Conservation (phyloP, 2,888 invertebrate genomes). For the Euplagia quadripunctaria region DNA sequence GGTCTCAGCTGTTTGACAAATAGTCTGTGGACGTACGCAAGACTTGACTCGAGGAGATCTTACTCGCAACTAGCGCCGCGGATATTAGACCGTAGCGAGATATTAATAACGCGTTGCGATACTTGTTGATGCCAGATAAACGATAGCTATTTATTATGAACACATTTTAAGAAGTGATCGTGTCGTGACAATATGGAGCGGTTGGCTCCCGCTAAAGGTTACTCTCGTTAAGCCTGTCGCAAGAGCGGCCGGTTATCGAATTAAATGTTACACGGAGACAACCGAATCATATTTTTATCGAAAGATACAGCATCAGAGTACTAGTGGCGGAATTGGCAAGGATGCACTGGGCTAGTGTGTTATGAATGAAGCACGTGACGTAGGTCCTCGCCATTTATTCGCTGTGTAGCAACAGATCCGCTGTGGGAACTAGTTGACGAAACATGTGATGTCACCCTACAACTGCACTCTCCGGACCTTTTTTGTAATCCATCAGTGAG, state of each 20-base stretch:
- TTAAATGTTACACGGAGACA: conserved; percentile 60
- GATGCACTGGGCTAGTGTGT: conserved; percentile 39
- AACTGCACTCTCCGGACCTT: conserved; percentile 73
- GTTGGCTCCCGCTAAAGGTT: conserved; percentile 82
- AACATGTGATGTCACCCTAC: conserved; percentile 73
- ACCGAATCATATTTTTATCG: conserved; percentile 26
- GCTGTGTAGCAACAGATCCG: conserved; percentile 62
- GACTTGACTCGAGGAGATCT: conserved; percentile 45
- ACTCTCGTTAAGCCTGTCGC: conserved; percentile 83
- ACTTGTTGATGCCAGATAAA: conserved; percentile 70
- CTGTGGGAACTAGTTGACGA: conserved; percentile 79
- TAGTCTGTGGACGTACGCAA: conserved; percentile 65
- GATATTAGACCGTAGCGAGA: conserved; percentile 51
- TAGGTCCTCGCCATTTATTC: conserved; percentile 53
- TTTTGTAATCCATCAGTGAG: conserved; percentile 80
- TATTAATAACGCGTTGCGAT: conserved; percentile 65
- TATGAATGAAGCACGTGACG: conserved; percentile 52
- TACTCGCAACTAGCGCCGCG: conserved; percentile 30
- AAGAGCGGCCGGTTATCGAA: conserved; percentile 68
- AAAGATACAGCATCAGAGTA: neutral
- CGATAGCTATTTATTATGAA: conserved; percentile 77
- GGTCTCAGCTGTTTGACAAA: conserved; percentile 76
- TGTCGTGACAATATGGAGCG: conserved; percentile 84
- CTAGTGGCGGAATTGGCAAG: conserved; percentile 14
- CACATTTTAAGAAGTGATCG: conserved; percentile 72